Conservation (phyloP, 2,888 invertebrate genomes). For the Agrotis clavis region DNA sequence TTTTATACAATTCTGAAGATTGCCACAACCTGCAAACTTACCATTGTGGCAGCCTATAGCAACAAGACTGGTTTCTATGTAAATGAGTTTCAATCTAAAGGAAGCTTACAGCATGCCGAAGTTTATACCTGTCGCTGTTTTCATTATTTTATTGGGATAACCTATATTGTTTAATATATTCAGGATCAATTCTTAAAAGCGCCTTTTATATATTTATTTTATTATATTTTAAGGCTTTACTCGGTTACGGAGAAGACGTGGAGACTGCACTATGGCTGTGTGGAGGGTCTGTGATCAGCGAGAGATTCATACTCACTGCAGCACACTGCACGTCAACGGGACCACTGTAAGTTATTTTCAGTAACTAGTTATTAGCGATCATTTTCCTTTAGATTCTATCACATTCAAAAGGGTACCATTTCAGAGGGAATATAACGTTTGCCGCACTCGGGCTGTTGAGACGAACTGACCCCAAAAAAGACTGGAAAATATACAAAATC, state of each 20-base stretch:
- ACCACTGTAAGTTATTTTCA: conserved; percentile 16
- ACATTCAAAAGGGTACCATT: not conserved
- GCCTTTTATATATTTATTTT: not conserved
- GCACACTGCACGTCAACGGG: conserved; percentile 44
- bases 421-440: conserved; percentile 56
- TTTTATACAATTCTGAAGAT: not conserved
- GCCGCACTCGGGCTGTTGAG: conserved; percentile 51
- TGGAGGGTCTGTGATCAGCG: conserved; percentile 70
- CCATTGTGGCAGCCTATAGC: too few species aligned
- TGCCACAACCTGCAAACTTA: not conserved
- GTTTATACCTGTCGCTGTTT: not conserved
- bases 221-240: conserved; percentile 45
- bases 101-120: not conserved
- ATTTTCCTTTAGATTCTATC: not conserved
- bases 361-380: not conserved
- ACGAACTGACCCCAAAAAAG: conserved; percentile 47
- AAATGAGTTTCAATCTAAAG: too few species aligned
- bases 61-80: too few species aligned
- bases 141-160: too few species aligned
- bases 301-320: conserved; percentile 69
- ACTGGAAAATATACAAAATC: conserved; percentile 52
- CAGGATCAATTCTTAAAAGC: not conserved
- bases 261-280: conserved; percentile 66
- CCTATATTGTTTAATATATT: not conserved
- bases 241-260: conserved; percentile 48